A percentile compares a stretch with the other conserved stretches of the same genome.
Conservation (phyloP, 2,113 vertebrate species). For the Calyptommatus sinebrachiatus region DNA sequence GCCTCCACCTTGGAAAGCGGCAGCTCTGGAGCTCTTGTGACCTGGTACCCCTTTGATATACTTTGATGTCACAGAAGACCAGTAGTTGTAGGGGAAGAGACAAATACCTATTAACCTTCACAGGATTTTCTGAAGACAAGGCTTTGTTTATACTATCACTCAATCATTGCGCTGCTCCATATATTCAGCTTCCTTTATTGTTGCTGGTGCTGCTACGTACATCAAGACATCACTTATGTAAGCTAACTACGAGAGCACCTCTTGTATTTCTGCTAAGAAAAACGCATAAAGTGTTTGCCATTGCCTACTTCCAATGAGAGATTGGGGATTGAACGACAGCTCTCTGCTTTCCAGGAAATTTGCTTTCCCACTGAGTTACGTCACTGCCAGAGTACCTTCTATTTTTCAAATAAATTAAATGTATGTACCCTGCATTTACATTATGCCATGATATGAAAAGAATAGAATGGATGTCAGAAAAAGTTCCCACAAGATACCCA, state of each 20-base stretch:
- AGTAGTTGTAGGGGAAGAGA: background rate
- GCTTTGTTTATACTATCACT: background rate
- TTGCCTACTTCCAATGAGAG: background rate
- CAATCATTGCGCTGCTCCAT: background rate
- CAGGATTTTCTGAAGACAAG: background rate
- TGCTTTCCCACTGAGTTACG: background rate
- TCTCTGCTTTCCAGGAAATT: background rate
- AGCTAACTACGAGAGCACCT: no score
- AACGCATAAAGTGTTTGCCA: no score
- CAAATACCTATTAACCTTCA: background rate
- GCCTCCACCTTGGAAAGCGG: background rate
- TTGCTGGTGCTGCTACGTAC: no score
- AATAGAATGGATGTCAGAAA: no score
- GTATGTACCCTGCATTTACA: no score
- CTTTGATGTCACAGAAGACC: background rate
- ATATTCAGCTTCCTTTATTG: background rate
- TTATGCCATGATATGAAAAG: no score
- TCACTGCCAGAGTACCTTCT: no score
- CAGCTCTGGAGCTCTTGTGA: background rate
- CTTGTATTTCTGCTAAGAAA: no score
- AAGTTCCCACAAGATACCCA: no score
- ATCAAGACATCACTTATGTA: no score
- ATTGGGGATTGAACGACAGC: background rate
- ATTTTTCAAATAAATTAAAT: no score
- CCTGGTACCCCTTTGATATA: background rate